Base-by-base conservation (phyloP, 1,140 invertebrate genomes). In the Drosophila grimshawi region DNA sequence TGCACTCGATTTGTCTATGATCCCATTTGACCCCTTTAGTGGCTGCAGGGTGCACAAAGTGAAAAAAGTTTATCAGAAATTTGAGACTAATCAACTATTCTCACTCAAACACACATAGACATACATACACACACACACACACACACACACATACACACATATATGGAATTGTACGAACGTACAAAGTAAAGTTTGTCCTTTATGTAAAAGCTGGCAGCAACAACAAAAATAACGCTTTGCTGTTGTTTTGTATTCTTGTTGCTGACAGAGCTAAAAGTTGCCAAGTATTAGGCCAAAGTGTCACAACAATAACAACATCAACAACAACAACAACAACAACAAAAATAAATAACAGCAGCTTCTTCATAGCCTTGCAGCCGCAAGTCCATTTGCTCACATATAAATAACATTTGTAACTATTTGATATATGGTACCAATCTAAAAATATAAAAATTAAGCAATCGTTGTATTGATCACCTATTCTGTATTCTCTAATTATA, bases 51-150 rank as follows among this genome's bases (percentile, higher is more conserved):
- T 63, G 52, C 39, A 48, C 3, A 37, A 33, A 19, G n/a, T 2
- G 45, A 33, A 64, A 56, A 56, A 57, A 79, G 51, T 45, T 51
- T 19, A 64, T 48, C 65, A 61, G 43, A 81, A 78, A 78, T 78
- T 75, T 60, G 52, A 75, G 48, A 75, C 78, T 82, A 80, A 81
- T 81, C 80, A 82, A 75, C 75, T 81, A 52, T 41, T 33, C 39
- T 32, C 39, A 29, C 3, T 10, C 7, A 11, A n/a, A 35, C 30
- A 32, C 33, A 55, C 1, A 37, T 4, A 29, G 0, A 53, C n/a
- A 27, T n/a, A 46, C 30, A 11, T 27, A 57, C 10, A 57, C 10
- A 4, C 27, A 29, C 11, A 46, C 3, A 45, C 8, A 55, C 49
- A 41, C 32, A 33, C 11, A 7, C 51, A 53, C 59, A 76, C 33